These are phyloP conservation scores for Lagria hirta DNA, from an alignment of 2,888 invertebrate genomes.

Conservation along the genomic window DNA sequence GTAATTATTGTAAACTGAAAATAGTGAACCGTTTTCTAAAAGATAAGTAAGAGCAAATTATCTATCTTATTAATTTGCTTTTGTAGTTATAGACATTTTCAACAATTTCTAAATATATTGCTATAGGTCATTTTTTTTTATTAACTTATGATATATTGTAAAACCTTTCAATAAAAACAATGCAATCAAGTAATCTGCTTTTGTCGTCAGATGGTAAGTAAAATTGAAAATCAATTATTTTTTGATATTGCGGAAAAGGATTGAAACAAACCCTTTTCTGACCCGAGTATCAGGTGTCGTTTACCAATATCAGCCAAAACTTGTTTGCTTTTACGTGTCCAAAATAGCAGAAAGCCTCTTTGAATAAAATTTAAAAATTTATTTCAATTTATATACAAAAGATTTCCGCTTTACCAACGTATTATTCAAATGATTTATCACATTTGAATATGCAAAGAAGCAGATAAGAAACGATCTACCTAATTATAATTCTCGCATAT, in stretches of 20 bases:
- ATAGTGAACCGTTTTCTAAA: no score
- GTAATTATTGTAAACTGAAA: no score
- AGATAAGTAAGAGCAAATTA: no score
- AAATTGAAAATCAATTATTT: conserved; percentile 20
- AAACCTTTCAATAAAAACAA: no score
- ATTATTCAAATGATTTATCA: conserved; percentile 21
- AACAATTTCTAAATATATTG: no score
- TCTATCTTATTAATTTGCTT: no score
- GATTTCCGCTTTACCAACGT: conserved; percentile 18
- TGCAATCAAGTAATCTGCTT: no score
- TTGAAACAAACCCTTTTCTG: conserved; percentile 10
- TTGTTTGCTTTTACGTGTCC: conserved; percentile 19
- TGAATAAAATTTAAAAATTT: conserved; percentile 10
- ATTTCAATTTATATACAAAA: conserved; percentile 4
- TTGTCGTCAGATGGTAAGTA: conserved; percentile 18
- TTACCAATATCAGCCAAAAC: conserved; percentile 20
- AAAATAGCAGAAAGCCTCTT: conserved; percentile 11
- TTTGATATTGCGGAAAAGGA: conserved; percentile 8
- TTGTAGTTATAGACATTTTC: no score
- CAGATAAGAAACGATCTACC: conserved; percentile 29
- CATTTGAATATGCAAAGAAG: conserved; percentile 29
- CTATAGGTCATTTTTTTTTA: no score
- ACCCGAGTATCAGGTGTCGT: conserved; percentile 20
- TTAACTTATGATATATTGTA: no score
- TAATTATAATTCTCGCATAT: conserved; percentile 33